Base-by-base conservation (phyloP, 2,888 invertebrate genomes). In the Antitype chi region DNA sequence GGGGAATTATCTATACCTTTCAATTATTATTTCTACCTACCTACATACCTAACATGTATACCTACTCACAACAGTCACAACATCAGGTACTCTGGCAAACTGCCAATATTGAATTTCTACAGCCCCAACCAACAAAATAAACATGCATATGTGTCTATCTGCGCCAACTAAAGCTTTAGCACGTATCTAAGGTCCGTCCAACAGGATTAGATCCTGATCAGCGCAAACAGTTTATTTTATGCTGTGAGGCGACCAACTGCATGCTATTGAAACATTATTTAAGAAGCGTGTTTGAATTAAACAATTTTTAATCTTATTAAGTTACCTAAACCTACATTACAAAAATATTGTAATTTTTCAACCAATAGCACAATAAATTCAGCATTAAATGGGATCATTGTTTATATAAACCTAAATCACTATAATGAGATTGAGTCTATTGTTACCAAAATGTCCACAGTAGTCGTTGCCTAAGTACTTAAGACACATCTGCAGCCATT, bases 401-500 rank as follows among this genome's bases (percentile, higher is more conserved):
- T 28, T 28, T 52, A 55, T 28, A 17, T 28, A 32, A 62, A 28
- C 23, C 4, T 23, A 53, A 59, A 72, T 53, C 17, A 74, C 47
- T 47, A 28, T 57, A 64, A 28, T 38, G 28, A 70, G 60, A 66
- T 57, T 20, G 55, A 28, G n/a, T 70, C 43, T 32, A 63, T 71
- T 82, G 66, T 76, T 57, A 75, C 59, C 49, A 68, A 78, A 81
- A 68, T 75, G 25, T 75, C 74, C 73, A 84, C 74, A 47, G 67
- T 57, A 64, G 62, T 43, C 47, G 23, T 76, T 80, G 66, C 53
- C 47, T 80, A 68, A 74, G 78, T 74, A 69, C 64, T 74, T 63
- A 74, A 74, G 71, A 70, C 25, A 59, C 70, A 82, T 87, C 81
- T 87, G 79, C 67, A 74, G 77, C 60, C 57, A 43, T 74, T 79